Evolutionary conservation across 2,888 invertebrate species (phyloP).

Genomic region (Pristionchus exspectatus): DNA sequence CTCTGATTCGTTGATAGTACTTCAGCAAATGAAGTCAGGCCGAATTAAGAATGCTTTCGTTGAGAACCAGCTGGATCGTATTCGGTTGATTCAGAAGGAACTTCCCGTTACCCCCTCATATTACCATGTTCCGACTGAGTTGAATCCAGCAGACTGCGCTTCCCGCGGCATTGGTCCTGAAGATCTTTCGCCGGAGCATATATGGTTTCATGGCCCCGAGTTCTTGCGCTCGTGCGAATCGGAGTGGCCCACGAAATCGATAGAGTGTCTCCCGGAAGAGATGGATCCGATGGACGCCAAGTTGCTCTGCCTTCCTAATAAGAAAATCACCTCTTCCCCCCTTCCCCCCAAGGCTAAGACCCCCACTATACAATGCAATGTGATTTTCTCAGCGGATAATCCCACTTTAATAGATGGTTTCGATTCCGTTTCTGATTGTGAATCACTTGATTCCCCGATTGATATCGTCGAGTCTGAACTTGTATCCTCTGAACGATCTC

Average conservation of each 20-base stretch:
- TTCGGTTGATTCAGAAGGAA: background rate
- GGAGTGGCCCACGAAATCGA: background rate
- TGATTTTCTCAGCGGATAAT: too few relatives aligned
- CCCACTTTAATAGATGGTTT: too few relatives aligned
- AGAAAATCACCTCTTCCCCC: background rate
- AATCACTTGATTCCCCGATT: background rate
- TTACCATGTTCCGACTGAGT: background rate
- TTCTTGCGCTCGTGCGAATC: background rate
- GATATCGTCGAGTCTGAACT: background rate
- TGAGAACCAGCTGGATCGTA: background rate
- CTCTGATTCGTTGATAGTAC: background rate
- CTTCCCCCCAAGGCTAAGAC: background rate
- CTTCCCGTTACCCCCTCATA: background rate
- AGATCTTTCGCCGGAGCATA: background rate
- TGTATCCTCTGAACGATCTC: too few relatives aligned
- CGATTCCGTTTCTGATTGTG: too few relatives aligned
- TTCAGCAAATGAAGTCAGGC: background rate
- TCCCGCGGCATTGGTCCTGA: background rate
- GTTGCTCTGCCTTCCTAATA: background rate
- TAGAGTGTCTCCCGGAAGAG: background rate
- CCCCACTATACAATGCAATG: background rate
- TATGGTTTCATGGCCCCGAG: background rate
- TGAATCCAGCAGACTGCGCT: constrained; percentile 11
- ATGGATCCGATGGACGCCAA: background rate
- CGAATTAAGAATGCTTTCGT: background rate